Conservation (phyloP, 1,140 invertebrate genomes). For the Drosophila ambigua region DNA sequence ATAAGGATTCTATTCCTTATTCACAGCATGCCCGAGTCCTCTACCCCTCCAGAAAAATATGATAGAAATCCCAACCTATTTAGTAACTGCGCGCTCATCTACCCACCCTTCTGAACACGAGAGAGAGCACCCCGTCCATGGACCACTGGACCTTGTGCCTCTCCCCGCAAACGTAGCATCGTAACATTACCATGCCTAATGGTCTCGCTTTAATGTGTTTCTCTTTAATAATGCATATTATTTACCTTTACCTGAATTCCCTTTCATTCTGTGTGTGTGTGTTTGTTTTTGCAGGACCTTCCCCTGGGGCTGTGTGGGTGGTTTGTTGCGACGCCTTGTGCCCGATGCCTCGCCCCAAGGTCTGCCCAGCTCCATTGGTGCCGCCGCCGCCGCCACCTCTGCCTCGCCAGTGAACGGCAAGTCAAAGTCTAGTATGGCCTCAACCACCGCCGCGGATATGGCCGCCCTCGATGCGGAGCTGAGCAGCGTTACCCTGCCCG, state of each 20-base stretch:
- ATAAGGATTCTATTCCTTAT: not conserved
- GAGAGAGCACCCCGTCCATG: too few relatives aligned
- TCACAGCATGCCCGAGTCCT: conserved; percentile 8
- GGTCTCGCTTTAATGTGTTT: conserved; percentile 74
- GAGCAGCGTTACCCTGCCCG: conserved; percentile 61
- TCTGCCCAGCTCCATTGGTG: conserved; percentile 56
- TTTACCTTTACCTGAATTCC: conserved; percentile 63
- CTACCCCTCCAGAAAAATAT: conserved; percentile 10
- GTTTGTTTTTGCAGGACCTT: conserved; percentile 85
- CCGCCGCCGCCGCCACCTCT: conserved; percentile 11
- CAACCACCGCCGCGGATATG: conserved; percentile 53
- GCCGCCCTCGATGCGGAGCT: conserved; percentile 68
- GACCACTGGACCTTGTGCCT: too few relatives aligned
- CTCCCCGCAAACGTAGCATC: too few relatives aligned
- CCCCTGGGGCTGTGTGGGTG: conserved; percentile 87
- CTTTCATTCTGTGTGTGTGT: conserved; percentile 17
- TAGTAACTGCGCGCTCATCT: conserved; percentile 10
- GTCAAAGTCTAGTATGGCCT: conserved; percentile 8
- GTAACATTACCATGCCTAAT: conserved; percentile 61
- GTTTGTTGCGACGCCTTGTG: conserved; percentile 87
- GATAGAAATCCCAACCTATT: conserved; percentile 10
- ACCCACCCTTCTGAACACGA: too few relatives aligned
- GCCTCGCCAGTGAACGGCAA: conserved; percentile 30
- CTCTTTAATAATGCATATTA: conserved; percentile 79
- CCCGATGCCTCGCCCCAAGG: conserved; percentile 86